Base-by-base conservation (phyloP, 1,140 invertebrate species). In the Cydia strobilella region DNA sequence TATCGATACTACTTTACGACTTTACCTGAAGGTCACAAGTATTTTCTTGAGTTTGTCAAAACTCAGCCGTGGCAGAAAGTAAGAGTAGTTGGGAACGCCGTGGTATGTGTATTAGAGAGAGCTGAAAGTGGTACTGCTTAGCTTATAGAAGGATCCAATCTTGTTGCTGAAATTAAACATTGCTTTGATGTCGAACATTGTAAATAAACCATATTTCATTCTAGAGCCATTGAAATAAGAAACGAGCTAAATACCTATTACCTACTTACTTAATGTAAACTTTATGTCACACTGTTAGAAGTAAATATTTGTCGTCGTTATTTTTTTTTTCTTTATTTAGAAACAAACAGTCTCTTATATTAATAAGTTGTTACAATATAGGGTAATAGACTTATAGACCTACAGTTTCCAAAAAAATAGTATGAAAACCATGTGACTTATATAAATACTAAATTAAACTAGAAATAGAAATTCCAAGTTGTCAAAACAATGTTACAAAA, bases 1-100 rank as follows among this genome's bases (percentile, higher is more conserved):
- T 59, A 59, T 20, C 20, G 10, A 20, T 23, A 59, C 54, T 23
- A 20, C 80, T 80, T 1, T 86, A 89, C 80, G 92, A 93, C 45
- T 69, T 86, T 27, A 23, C 65, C 25, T 31, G 35, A 27, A 39
- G 35, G 35, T 10, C 31, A 27, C 3, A 31, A 69, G 25, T 20
- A 23, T 42, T 72, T 72, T 51, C 31, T 27, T 3, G 39, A 72
- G 4, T 23, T 48, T n/a, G 15, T 45, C n/a, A 39, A 39, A 15
- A 35, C n/a, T 3, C 27, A 35, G 27, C 27, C 59, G 2, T 80
- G 77, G 75, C 79, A 80, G 45, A 69, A 76, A 48, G n/a, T 65
- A 2, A 75, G 79, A 15, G 62, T 31, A 13, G 77, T 82, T 6
- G 77, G 76, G 2, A 74, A 69, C n/a, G 76, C 75, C n/a, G 79